Percentiles rank a stretch among this genome's conserved stretches.
Conservation (phyloP, 2,797 vertebrate species). For the Tadarida brasiliensis region DNA sequence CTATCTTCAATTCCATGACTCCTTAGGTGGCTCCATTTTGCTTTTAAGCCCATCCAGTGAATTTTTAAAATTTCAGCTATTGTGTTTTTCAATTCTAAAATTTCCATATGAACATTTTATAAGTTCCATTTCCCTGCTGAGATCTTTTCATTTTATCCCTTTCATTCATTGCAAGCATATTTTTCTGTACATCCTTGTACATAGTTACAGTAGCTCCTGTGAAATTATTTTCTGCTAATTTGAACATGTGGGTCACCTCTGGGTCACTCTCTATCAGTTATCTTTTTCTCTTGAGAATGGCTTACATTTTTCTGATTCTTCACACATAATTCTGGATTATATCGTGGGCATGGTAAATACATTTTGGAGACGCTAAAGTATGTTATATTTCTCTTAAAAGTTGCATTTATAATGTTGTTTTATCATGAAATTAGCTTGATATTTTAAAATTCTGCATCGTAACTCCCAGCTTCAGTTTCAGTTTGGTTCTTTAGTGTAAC, state of each 20-base stretch:
- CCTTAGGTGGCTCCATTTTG: neutral
- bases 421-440: neutral
- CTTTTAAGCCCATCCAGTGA: neutral
- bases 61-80: neutral
- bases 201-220: neutral
- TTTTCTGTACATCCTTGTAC: neutral
- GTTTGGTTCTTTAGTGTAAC: neutral
- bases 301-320: neutral
- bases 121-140: neutral
- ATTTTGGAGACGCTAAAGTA: neutral
- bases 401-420: neutral
- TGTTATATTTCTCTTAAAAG: neutral
- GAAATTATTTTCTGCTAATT: neutral
- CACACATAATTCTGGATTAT: neutral
- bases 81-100: neutral
- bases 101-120: conserved; percentile 11
- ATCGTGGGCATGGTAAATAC: neutral
- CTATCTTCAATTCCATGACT: neutral
- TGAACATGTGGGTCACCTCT: neutral
- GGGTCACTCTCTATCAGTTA: neutral
- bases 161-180: neutral
- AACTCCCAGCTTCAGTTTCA: neutral
- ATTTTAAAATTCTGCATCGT: conserved; percentile 9
- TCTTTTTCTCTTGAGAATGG: neutral
- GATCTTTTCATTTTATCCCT: neutral